Evolutionary conservation across 1,140 invertebrate species (phyloP).

Genomic region (Zaprionus camerounensis): DNA sequence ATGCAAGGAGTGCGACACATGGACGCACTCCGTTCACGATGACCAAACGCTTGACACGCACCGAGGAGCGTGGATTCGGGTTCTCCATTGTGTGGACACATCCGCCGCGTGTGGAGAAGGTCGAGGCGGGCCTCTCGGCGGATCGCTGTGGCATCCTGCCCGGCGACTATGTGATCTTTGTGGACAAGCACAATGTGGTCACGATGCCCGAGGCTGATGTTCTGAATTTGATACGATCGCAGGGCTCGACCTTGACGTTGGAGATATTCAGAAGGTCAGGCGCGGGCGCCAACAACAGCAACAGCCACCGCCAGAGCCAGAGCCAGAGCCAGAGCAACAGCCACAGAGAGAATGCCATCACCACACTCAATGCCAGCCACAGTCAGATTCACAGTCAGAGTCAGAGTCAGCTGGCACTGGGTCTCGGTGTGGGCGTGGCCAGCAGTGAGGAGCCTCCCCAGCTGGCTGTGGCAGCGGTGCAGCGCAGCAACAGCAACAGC

Average conservation of each 20-base stretch:
- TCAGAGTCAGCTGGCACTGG: background rate
- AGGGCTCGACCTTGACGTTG: conserved; percentile 86
- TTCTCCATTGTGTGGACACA: conserved; percentile 97
- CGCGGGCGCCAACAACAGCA: conserved; percentile 72
- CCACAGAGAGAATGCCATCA: conserved; percentile 11
- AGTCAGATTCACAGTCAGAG: conserved; percentile 8
- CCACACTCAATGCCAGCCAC: conserved; percentile 21
- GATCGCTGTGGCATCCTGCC: conserved; percentile 91
- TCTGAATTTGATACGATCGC: conserved; percentile 89
- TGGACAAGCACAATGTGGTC: conserved; percentile 93
- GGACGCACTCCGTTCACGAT: conserved; percentile 94
- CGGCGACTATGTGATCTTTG: conserved; percentile 94
- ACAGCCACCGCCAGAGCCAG: conserved; percentile 1
- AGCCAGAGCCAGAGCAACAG: conserved; percentile 4
- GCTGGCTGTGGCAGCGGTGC: conserved; percentile 17
- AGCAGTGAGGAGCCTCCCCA: conserved; percentile 31
- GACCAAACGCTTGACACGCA: conserved; percentile 88
- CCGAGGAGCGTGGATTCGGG: conserved; percentile 88
- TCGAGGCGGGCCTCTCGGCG: conserved; percentile 92
- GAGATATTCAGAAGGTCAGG: conserved; percentile 90
- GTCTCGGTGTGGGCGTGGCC: background rate
- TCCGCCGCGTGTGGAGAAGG: conserved; percentile 94
- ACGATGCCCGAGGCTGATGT: conserved; percentile 91
- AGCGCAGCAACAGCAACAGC: conserved; percentile 46
- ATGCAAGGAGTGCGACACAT: conserved; percentile 17